Conservation (phyloP, 2,113 vertebrate species). For the Alaudala cheleensis region DNA sequence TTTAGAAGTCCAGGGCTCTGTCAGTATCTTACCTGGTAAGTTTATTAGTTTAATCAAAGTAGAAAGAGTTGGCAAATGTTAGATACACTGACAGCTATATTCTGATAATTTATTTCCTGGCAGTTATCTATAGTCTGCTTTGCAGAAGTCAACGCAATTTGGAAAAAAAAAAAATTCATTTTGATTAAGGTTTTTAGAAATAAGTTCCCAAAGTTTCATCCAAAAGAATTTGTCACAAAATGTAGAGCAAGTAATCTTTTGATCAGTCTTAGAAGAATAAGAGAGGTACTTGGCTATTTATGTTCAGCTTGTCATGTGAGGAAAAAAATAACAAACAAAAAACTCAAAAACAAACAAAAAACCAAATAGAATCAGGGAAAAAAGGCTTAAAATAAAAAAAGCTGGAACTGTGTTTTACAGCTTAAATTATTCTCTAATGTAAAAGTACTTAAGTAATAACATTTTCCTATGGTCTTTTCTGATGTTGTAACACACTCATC, state of each 20-base stretch:
- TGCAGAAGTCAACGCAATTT: not conserved
- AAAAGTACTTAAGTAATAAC: not conserved
- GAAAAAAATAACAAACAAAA: not conserved
- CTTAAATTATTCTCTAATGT: not conserved
- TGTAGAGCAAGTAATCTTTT: not conserved
- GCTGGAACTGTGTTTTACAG: not conserved
- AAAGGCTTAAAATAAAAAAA: not conserved
- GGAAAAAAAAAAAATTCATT: not conserved
- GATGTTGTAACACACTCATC: not conserved
- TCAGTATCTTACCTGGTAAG: not conserved
- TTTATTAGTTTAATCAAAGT: not conserved
- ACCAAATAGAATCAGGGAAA: not conserved
- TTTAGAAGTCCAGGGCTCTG: not conserved
- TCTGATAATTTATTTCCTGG: not conserved
- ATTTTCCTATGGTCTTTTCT: not conserved
- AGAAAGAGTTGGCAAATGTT: not conserved
- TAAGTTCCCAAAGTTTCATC: not conserved
- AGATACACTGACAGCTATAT: not conserved
- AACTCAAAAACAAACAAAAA: too few species aligned
- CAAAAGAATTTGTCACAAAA: not conserved
- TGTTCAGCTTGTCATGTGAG: fast-evolving
- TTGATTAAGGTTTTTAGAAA: not conserved
- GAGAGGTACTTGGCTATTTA: not conserved
- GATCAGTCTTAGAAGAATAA: not conserved
- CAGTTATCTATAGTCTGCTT: not conserved